Percentiles rank a stretch among this genome's conserved stretches.
Conservation (phyloP, 2,113 vertebrate species). For the Callipepla squamata region DNA sequence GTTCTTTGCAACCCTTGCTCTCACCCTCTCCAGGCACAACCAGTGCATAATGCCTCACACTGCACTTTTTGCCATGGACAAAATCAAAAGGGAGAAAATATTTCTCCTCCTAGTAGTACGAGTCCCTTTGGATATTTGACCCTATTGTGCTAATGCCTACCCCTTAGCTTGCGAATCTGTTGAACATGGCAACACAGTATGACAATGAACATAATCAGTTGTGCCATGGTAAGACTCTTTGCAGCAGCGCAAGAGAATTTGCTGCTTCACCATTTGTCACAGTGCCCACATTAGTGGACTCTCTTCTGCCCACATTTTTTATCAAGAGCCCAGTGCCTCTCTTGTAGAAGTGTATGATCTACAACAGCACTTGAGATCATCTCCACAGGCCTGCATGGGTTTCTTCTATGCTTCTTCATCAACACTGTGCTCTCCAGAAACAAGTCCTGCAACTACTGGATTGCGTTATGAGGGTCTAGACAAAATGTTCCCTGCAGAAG, state of each 20-base stretch:
- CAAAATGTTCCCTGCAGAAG: not conserved
- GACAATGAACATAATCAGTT: conserved; percentile 19
- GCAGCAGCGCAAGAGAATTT: not conserved
- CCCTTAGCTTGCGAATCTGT: conserved; percentile 25
- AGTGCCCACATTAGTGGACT: not conserved
- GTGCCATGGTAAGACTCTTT: conserved; percentile 3
- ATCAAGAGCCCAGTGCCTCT: not conserved
- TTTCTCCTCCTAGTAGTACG: not conserved
- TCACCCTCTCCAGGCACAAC: not conserved
- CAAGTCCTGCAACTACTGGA: not conserved
- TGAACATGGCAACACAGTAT: not conserved
- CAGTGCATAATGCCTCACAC: not conserved
- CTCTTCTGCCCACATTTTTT: conserved; percentile 12
- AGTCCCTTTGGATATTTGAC: not conserved
- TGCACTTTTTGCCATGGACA: not conserved
- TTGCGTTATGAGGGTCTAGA: not conserved
- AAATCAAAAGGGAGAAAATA: conserved; percentile 2
- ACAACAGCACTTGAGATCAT: not conserved
- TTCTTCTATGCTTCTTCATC: not conserved
- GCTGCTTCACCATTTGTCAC: not conserved
- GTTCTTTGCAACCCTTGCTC: not conserved
- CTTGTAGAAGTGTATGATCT: not conserved
- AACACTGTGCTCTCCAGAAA: not conserved
- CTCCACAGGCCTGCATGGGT: not conserved
- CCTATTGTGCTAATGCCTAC: not conserved